phyloP scores from a whole-genome alignment of 2,888 invertebrate species.

The Elegia similella region DNA sequence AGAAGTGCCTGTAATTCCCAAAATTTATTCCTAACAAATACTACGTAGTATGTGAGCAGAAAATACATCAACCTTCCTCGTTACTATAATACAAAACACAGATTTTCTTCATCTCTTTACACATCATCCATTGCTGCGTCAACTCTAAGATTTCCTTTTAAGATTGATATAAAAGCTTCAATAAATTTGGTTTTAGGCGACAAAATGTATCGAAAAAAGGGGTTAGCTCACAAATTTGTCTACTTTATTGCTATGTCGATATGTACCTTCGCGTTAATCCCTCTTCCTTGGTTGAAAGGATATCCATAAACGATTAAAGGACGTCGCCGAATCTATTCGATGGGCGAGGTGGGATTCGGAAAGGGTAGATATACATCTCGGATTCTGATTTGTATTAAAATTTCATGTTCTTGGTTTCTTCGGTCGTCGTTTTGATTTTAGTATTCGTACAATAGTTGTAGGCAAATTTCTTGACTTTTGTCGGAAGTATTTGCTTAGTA shows the following conservation, averaged over 20 bases:
- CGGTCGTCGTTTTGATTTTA: no score
- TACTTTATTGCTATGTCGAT: slow-evolving; percentile 18
- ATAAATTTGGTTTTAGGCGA: background rate
- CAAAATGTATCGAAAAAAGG: background rate
- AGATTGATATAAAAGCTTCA: background rate
- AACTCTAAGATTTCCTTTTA: background rate
- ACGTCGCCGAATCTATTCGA: background rate
- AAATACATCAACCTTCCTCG: slow-evolving; percentile 8
- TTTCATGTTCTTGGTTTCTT: no score
- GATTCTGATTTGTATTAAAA: no score
- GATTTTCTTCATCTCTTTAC: background rate
- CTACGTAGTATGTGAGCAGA: background rate
- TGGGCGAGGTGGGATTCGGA: background rate
- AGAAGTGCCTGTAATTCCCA: background rate
- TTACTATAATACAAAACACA: background rate
- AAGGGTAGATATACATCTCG: no score
- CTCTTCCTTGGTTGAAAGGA: slow-evolving; percentile 24
- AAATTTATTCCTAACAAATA: slow-evolving; percentile 15
- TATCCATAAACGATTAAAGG: slow-evolving; percentile 23
- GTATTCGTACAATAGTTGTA: no score
- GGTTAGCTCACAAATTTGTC: slow-evolving; percentile 16
- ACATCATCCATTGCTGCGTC: background rate
- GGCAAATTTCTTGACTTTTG: no score
- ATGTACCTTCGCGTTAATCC: slow-evolving; percentile 22
- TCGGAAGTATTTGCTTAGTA: no score